Evolutionary conservation across 2,113 vertebrate species (phyloP).

Genomic region (Thomomys bottae): DNA sequence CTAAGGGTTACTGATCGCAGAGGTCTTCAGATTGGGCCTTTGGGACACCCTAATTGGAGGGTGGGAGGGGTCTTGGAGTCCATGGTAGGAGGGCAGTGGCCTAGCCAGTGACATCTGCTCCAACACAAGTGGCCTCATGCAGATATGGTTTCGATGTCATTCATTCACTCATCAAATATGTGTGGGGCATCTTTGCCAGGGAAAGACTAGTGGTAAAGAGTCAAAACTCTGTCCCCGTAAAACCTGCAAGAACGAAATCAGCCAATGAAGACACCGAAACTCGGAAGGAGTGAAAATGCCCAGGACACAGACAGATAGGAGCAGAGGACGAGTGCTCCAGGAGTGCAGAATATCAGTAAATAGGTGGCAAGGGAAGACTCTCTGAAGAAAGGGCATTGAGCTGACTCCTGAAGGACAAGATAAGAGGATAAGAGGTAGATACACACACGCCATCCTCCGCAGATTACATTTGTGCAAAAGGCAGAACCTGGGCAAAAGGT

Average conservation of each 20-base stretch:
- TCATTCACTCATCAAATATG: not conserved
- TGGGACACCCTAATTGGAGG: fast-evolving
- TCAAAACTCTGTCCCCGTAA: not conserved
- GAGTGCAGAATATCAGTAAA: not conserved
- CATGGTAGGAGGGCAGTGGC: not conserved
- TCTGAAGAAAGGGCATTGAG: not conserved
- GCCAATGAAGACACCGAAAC: not conserved
- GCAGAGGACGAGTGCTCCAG: not conserved
- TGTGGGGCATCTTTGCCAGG: not conserved
- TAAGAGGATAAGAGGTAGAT: not conserved
- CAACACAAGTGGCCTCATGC: not conserved
- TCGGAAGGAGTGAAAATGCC: not conserved
- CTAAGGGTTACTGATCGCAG: not conserved
- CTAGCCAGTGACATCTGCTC: too few relatives aligned
- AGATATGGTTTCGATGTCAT: too few relatives aligned
- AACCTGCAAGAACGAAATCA: not conserved
- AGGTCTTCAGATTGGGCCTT: not conserved
- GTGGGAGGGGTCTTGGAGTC: not conserved
- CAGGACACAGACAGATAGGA: fast-evolving
- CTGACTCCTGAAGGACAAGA: not conserved
- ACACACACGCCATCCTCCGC: not conserved
- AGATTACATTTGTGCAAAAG: not conserved
- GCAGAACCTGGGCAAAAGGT: not conserved
- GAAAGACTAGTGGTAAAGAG: not conserved
- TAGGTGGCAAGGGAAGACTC: not conserved